phyloP scores from a whole-genome alignment of 1,140 invertebrate genomes.

The Diachasmimorpha longicaudata region DNA sequence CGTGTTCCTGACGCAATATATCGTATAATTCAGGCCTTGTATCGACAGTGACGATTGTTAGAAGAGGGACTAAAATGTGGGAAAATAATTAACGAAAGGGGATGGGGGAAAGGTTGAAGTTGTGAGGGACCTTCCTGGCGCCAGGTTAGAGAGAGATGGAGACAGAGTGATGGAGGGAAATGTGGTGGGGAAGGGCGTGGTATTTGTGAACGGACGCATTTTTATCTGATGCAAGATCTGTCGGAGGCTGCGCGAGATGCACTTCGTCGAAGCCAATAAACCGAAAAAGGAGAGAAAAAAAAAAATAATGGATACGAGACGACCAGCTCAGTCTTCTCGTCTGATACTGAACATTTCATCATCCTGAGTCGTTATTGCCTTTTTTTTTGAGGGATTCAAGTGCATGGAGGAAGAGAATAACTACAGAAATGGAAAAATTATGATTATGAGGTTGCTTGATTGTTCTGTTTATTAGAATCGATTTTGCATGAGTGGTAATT shows the following conservation, averaged over 20 bases:
- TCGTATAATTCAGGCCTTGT: slow-evolving; percentile 35
- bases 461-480: too few relatives aligned
- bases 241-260: slow-evolving; percentile 30
- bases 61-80: not conserved
- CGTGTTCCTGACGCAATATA: slow-evolving; percentile 44
- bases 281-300: slow-evolving; percentile 7
- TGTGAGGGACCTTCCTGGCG: not conserved
- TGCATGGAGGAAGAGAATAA: too few relatives aligned
- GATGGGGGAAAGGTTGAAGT: not conserved
- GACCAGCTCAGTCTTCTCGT: not conserved
- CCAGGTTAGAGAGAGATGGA: not conserved
- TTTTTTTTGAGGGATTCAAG: too few relatives aligned
- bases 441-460: too few relatives aligned
- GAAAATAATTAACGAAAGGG: not conserved
- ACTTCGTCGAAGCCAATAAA: slow-evolving; percentile 20
- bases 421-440: too few relatives aligned
- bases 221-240: slow-evolving; percentile 40
- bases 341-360: not conserved
- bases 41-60: slow-evolving; percentile 40
- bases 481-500: too few relatives aligned
- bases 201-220: slow-evolving; percentile 6
- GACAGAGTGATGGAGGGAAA: not conserved
- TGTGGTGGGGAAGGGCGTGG: slow-evolving; percentile 10
- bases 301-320: not conserved
- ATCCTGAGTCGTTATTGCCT: not conserved